Evolutionary conservation across 1,140 invertebrate genomes (phyloP), one percentile per base, ranked within the genome.

Genomic region (Phthorimaea operculella): DNA sequence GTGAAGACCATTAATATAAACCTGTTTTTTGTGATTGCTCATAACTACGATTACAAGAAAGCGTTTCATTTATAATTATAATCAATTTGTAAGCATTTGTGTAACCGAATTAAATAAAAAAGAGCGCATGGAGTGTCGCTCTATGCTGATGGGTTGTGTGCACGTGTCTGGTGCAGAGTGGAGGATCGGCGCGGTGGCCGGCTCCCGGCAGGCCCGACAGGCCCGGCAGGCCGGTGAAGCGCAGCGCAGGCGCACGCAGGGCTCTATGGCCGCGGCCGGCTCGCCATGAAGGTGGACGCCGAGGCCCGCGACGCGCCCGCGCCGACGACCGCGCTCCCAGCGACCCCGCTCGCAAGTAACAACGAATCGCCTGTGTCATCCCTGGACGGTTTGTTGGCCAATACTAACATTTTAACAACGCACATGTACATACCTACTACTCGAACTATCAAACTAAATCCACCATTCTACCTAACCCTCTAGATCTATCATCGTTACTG

Each of bases 231-330:
- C 21, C 21, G 21, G 21, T 51, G 60, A 56, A 45, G 56, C 49
- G 50, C 11, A 14, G 11, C 39, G 39, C 11, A 42, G 39, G 39
- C 21, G 21, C 11, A 42, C 39, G 39, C 39, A 49, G 57, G 55
- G 53, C 60, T 62, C 68, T 78, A 75, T 74, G 73, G 72, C 66
- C 59, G 70, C 63, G 53, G 58, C 60, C 49, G 63, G 54, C 55
- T 55, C 76, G 66, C 63, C 62, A 82, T 82, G 79, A 82, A 73
- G 70, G 76, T 76, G 71, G 76, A 79, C 62, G 74, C 66, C 59
- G 76, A 82, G 59, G 69, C 65, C 44, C 66, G 59, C 57, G 75
- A 79, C 63, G 70, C 64, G 54, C 68, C 70, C 48, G 58, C 63
- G 52, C 66, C 64, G 57, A 63, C 57, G 63, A 51, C 55, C 57